Conservation (phyloP, 2,888 invertebrate genomes). For the Ormyrus labotus region DNA sequence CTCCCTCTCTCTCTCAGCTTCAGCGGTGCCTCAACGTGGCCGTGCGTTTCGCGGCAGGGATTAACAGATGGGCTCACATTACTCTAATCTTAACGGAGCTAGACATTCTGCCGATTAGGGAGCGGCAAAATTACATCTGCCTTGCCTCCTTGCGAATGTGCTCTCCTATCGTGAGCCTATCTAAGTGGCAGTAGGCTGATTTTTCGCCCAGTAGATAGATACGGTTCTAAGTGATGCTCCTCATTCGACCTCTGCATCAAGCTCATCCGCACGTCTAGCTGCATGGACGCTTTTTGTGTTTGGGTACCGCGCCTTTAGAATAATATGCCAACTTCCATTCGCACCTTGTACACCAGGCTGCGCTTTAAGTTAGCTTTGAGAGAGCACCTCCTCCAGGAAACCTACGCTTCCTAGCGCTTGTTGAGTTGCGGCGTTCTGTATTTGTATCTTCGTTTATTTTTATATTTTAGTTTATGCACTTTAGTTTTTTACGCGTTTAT, state of each 20-base stretch:
- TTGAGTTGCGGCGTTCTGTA: no score
- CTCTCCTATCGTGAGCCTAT: background rate
- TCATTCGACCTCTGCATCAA: background rate
- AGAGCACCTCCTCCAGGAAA: no score
- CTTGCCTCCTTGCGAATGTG: background rate
- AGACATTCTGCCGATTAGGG: background rate
- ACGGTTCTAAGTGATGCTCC: background rate
- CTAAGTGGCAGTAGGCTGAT: background rate
- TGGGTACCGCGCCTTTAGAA: background rate
- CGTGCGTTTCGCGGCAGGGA: background rate
- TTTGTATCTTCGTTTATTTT: no score
- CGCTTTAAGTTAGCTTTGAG: background rate
- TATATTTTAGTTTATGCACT: no score
- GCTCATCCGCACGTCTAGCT: background rate
- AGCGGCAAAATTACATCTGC: background rate
- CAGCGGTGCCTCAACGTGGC: background rate
- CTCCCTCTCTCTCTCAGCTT: background rate
- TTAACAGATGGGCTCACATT: background rate
- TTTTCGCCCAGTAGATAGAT: background rate
- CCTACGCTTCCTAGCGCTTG: no score
- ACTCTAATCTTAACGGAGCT: background rate
- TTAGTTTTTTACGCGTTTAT: no score
- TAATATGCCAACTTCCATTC: background rate
- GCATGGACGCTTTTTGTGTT: background rate
- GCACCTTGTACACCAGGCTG: background rate